A percentile compares a stretch with the other conserved stretches of the same genome.
Conservation (phyloP, 2,888 invertebrate genomes). For the Apamea epomidion region DNA sequence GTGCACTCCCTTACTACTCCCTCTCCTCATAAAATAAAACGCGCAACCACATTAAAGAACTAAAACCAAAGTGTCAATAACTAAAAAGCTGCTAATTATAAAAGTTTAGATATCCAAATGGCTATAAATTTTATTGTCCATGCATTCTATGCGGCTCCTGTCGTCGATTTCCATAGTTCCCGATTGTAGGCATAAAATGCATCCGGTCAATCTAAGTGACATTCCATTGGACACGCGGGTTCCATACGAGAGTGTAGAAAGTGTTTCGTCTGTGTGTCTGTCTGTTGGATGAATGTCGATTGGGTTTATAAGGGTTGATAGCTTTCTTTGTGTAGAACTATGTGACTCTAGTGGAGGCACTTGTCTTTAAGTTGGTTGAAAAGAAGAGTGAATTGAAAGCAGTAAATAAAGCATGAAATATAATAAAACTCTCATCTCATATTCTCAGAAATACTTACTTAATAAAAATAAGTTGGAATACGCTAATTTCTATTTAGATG, state of each 20-base stretch:
- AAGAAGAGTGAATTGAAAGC: not conserved
- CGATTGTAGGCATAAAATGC: slow-evolving; percentile 62
- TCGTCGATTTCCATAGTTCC: slow-evolving; percentile 63
- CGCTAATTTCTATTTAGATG: not conserved
- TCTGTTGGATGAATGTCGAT: slow-evolving; percentile 51
- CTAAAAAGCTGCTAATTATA: slow-evolving; percentile 65
- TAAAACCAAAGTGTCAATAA: slow-evolving; percentile 57
- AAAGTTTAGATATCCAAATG: slow-evolving; percentile 51
- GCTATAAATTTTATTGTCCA: slow-evolving; percentile 63
- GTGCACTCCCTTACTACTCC: not conserved
- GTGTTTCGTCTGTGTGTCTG: slow-evolving; percentile 46
- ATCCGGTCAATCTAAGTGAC: slow-evolving; percentile 64
- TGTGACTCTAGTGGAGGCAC: not conserved
- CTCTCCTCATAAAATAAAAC: slow-evolving; percentile 24
- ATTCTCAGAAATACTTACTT: not conserved
- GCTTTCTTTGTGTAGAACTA: not conserved
- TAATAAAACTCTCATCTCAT: not conserved
- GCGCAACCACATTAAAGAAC: slow-evolving; percentile 27
- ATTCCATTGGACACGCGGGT: slow-evolving; percentile 59
- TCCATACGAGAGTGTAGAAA: slow-evolving; percentile 55
- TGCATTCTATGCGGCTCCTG: slow-evolving; percentile 52
- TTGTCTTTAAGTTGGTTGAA: not conserved
- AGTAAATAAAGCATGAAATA: not conserved
- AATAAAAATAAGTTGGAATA: not conserved
- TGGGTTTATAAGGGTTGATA: slow-evolving; percentile 40